Base-by-base conservation (phyloP, 2,113 vertebrate genomes). In the Oreotrochilus melanogaster region DNA sequence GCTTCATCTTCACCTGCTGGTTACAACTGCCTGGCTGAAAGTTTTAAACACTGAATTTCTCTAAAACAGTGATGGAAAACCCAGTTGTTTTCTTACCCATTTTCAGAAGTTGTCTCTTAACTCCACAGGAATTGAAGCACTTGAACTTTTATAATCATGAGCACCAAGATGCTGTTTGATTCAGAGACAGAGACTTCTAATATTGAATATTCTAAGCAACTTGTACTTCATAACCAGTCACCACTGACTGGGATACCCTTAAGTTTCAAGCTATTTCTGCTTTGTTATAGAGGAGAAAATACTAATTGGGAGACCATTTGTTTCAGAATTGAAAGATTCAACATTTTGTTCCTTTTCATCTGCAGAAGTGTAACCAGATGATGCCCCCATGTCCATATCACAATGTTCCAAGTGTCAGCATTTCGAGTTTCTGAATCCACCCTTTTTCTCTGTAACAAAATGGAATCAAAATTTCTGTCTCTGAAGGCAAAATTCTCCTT, bases 1-100 rank as follows among this genome's bases (percentile, higher is more conserved):
- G 14, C 13, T 84, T 80, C 64, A 76, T 37, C 42, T 81, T 88
- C 18, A 87, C 30, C 30, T 72, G 39, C 30, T 69, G 35, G 11
- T 50, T 81, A 31, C 12, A 84, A 86, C 24, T 21, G 24, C 14
- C 37, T 62, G 14, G 37, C 56, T 86, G 56, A 16, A 88, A 57
- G 35, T 61, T 84, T 81, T 76, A 87, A 35, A 45, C 1, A 2
- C 13, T 45, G 19, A 78, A 64, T 24, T 37, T 48, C 19, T 57
- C 61, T 53, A 48, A 72, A 78, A 72, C 7, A 65, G 28, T 3
- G 13, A 71, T 18, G 8, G 62, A 70, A 61, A 92, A 58, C 7
- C 0, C 3, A 13, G 1, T 1, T 17, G 35, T 39, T 23, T 62
- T 57, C 28, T 39, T 27, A 45, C 5, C 8, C 2, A 14, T 75